Evolutionary conservation across 1,140 invertebrate species (phyloP).

Genomic region (Triops longicaudatus): DNA sequence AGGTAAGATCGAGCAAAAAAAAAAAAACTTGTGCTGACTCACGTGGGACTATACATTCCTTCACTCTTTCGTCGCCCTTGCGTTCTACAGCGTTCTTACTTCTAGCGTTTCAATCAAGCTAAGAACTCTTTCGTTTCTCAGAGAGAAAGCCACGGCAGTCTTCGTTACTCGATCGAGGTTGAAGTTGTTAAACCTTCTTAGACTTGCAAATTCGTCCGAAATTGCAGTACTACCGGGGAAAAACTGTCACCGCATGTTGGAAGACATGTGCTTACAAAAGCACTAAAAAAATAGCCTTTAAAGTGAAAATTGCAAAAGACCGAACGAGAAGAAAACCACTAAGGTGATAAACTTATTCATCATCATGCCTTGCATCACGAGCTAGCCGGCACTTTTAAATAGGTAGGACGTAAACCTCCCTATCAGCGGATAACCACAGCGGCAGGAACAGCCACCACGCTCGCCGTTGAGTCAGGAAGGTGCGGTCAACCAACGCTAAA

Average conservation of each 20-base stretch:
- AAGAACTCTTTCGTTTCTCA: neutral
- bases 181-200: neutral
- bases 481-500: constrained; percentile 14
- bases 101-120: neutral
- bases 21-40: constrained; percentile 5
- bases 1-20: neutral
- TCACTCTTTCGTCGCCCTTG: neutral
- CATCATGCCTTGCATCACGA: neutral
- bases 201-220: neutral
- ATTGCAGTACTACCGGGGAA: neutral
- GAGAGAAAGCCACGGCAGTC: neutral
- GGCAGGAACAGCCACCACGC: neutral
- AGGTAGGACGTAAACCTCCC: neutral
- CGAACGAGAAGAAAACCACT: neutral
- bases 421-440: neutral
- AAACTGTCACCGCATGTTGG: neutral
- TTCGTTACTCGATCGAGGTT: neutral
- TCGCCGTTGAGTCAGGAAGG: constrained; percentile 1
- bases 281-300: neutral
- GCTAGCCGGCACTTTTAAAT: neutral
- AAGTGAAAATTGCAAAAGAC: neutral
- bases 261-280: neutral
- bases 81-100: neutral
- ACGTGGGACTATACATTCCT: neutral
- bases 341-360: neutral